Evolutionary conservation across 1,140 invertebrate genomes (phyloP).

Genomic region (Drosophila sturtevanti): DNA sequence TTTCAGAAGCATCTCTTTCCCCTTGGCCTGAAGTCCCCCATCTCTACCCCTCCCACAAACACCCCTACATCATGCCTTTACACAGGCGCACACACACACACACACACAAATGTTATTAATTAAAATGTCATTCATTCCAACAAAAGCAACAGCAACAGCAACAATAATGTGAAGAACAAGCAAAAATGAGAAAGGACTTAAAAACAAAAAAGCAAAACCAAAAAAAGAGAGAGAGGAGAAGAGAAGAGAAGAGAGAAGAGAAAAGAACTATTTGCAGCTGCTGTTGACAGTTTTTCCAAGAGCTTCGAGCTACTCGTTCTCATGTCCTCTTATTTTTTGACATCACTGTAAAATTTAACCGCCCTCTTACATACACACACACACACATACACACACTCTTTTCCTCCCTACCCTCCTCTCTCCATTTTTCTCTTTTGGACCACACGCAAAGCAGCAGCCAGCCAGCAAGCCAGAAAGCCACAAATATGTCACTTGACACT

Average conservation of each 20-base stretch:
- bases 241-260: not conserved
- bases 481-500: conserved; percentile 80
- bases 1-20: conserved; percentile 44
- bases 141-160: conserved; percentile 21
- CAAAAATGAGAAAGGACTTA: conserved; percentile 61
- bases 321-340: conserved; percentile 31
- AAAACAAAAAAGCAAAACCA: conserved; percentile 3
- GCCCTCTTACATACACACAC: no score
- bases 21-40: not conserved
- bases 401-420: not conserved
- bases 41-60: not conserved
- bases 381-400: no score
- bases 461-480: conserved; percentile 51
- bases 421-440: not conserved
- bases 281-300: conserved; percentile 63
- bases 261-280: conserved; percentile 55
- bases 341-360: not conserved
- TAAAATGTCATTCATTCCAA: conserved; percentile 78
- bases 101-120: conserved; percentile 81
- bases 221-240: not conserved
- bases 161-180: conserved; percentile 25
- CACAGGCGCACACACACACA: conserved; percentile 35
- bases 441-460: conserved; percentile 5
- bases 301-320: conserved; percentile 10
- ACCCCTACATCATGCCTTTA: not conserved